phyloP scores from a whole-genome alignment of 1,140 invertebrate genomes.

The Papilio polyxenes region DNA sequence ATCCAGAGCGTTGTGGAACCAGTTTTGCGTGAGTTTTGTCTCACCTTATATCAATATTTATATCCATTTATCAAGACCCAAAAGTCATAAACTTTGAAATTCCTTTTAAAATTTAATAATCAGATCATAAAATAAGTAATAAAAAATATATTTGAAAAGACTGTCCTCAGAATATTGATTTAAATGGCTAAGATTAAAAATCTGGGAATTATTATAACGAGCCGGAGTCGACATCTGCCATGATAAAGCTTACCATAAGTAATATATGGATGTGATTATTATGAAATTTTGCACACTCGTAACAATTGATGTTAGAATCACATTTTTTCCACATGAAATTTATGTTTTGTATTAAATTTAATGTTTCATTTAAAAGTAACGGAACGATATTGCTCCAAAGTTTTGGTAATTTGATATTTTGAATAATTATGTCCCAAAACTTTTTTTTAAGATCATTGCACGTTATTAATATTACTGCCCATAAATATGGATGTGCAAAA shows the following conservation, averaged over 20 bases:
- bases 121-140: constrained; percentile 74
- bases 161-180: constrained; percentile 79
- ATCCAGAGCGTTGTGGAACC: not conserved
- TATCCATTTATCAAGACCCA: constrained; percentile 67
- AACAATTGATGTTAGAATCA: not conserved
- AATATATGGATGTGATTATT: constrained; percentile 54
- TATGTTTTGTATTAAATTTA: too few species aligned
- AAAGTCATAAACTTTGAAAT: constrained; percentile 74
- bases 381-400: too few species aligned
- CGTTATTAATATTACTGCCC: too few species aligned
- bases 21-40: constrained; percentile 23
- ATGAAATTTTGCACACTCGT: not conserved
- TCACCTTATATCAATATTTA: constrained; percentile 54
- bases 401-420: too few species aligned
- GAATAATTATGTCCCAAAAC: too few species aligned
- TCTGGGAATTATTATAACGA: constrained; percentile 78
- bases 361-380: too few species aligned
- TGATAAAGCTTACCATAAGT: constrained; percentile 38
- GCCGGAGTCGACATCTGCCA: constrained; percentile 59
- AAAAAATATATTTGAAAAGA: constrained; percentile 70
- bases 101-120: constrained; percentile 66
- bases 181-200: constrained; percentile 78
- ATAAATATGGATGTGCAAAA: too few species aligned
- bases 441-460: too few species aligned
- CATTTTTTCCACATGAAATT: not conserved